Percentiles rank a stretch among this genome's conserved stretches.
Evolutionary conservation across 35 echinoderm and acorn worm species (phyloP).

Genomic region (Amphiura filiformis): DNA sequence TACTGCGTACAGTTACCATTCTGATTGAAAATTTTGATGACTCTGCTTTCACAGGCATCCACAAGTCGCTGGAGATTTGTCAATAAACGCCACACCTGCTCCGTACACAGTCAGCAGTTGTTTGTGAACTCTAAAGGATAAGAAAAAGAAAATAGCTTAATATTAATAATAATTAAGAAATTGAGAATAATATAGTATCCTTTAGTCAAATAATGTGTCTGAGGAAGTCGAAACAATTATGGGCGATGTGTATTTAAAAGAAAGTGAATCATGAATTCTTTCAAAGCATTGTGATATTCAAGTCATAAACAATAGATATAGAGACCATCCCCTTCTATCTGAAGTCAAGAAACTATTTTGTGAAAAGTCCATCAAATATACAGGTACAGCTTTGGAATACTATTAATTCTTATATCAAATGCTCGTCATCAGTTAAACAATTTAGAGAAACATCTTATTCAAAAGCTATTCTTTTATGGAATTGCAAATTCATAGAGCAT

Average conservation of each 20-base stretch:
- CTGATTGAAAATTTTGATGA: too few relatives aligned
- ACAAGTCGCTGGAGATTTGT: not conserved
- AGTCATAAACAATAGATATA: not conserved
- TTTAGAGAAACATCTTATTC: too few relatives aligned
- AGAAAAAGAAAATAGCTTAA: not conserved
- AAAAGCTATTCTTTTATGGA: too few relatives aligned
- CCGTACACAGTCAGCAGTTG: conserved; percentile 22
- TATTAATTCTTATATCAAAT: too few relatives aligned
- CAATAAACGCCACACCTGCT: not conserved
- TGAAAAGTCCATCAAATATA: too few relatives aligned
- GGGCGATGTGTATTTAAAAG: not conserved
- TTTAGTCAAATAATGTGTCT: not conserved
- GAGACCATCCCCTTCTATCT: not conserved
- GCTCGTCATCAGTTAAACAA: too few relatives aligned
- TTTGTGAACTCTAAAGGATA: conserved; percentile 7
- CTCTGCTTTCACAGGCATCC: conserved; percentile 24
- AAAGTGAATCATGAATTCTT: not conserved
- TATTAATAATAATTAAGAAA: not conserved
- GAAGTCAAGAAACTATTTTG: too few relatives aligned
- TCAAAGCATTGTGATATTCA: not conserved
- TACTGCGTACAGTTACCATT: too few relatives aligned
- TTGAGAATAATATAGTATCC: not conserved
- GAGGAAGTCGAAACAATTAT: not conserved
- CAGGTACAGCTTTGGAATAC: too few relatives aligned
- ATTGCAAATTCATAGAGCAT: too few relatives aligned